Base-by-base conservation (phyloP, 2,113 vertebrate genomes). In the Brienomyrus longianalis region DNA sequence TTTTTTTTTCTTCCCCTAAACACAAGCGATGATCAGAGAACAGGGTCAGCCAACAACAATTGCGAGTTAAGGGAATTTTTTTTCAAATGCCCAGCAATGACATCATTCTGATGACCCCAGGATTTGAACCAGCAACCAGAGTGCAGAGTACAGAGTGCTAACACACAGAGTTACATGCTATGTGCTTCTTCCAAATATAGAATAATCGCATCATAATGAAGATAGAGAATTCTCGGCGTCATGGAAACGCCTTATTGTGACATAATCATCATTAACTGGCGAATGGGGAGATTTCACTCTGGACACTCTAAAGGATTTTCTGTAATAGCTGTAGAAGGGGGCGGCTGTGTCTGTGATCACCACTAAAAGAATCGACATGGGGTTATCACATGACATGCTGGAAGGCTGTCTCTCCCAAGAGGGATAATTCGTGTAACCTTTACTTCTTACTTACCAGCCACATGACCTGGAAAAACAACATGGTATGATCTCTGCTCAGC, bases 311-410 rank as follows among this genome's bases (percentile, higher is more conserved):
- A 70, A 70, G n/a, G 62, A 70, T 70, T 70, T 70, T 70, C 27
- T 70, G 62, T 70, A 70, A 70, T 70, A 70, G 62, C 62, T 11
- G 13, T 31, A 70, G n/a, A 19, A 54, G 15, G 27, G 27, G 48
- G 10, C 31, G 85, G 85, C 51, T 87, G 5, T 39, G 51, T 87
- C 13, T 54, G 35, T 31, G 27, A 87, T 35, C 27, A 39, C 54
- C 3, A 17, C 85, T 27, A 19, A 35, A 54, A 56, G 19, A 80
- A 80, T 54, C 10, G 85, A 35, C 85, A 56, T 9, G 23, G 48
- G 48, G 85, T 86, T 35, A 39, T 54, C 85, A 54, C 85, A 87
- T 87, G 85, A 54, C 85, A 54, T 54, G 85, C 50, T 54, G 15
- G 85, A 54, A 54, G 51, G 85, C 27, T 54, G 15, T 56, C 7